Percentiles rank a stretch among this genome's conserved stretches.
phyloP scores from a whole-genome alignment of 2,888 invertebrate genomes.

The Kuschelorhynchus macadamiae region DNA sequence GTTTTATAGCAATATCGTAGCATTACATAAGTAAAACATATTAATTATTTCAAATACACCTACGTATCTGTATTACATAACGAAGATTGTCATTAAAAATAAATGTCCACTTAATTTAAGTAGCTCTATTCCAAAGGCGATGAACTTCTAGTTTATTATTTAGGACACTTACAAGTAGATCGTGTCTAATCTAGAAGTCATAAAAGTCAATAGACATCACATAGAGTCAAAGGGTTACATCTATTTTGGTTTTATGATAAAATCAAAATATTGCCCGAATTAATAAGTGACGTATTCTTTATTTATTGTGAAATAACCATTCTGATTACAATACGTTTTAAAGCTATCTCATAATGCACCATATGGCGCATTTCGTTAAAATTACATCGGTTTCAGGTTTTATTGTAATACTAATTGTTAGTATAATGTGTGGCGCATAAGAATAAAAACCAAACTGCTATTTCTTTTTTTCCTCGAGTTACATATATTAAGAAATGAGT shows the following conservation, averaged over 20 bases:
- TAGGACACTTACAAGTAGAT: slow-evolving; percentile 7
- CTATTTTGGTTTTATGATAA: slow-evolving; percentile 7
- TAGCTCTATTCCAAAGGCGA: slow-evolving; percentile 6
- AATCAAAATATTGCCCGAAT: neutral
- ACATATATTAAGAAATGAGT: neutral
- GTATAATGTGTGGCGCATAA: neutral
- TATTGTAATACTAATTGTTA: neutral
- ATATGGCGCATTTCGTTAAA: slow-evolving; percentile 4
- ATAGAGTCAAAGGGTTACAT: slow-evolving; percentile 11
- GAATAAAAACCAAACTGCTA: neutral
- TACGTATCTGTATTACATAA: no score
- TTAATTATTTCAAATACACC: no score
- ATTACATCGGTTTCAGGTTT: neutral
- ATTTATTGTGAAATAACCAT: no score
- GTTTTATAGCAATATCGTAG: no score
- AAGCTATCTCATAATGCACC: neutral
- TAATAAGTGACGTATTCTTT: no score
- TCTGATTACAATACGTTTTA: neutral
- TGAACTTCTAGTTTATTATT: slow-evolving; percentile 3
- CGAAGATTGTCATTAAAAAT: no score
- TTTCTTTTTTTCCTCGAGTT: neutral
- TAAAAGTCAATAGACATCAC: slow-evolving; percentile 24
- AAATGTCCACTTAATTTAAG: no score
- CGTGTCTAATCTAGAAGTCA: slow-evolving; percentile 16
- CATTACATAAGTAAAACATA: no score